These are phyloP conservation scores for Herpailurus yagouaroundi DNA, from an alignment of 2,113 vertebrate genomes.

Conservation along the genomic window DNA sequence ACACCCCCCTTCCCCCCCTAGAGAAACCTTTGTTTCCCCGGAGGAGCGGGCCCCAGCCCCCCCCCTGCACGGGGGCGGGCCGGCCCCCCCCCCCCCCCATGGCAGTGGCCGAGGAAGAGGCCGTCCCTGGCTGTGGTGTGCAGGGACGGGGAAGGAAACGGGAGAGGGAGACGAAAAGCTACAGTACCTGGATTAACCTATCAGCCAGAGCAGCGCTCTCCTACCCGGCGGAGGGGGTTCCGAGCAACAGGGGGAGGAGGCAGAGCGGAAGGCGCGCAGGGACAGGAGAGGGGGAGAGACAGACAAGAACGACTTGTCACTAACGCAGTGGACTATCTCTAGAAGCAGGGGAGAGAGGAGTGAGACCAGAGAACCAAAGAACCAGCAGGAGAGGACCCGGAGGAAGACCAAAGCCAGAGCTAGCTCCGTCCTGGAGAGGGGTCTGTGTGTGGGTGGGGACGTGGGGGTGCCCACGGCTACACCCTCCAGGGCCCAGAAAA, in stretches of 20 bases:
- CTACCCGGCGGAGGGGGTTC: constrained; percentile 85
- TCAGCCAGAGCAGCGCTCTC: constrained; percentile 98
- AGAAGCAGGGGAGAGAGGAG: constrained; percentile 77
- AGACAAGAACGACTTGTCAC: constrained; percentile 81
- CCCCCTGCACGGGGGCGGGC: constrained; percentile 65
- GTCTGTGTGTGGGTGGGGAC: background rate
- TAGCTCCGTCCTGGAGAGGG: constrained; percentile 52
- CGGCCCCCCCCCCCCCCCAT: background rate
- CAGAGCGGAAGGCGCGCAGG: constrained; percentile 70
- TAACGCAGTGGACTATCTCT: constrained; percentile 73
- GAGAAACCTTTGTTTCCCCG: background rate
- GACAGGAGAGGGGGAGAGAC: constrained; percentile 74
- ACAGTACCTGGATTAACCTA: constrained; percentile 98
- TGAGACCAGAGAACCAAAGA: constrained; percentile 71
- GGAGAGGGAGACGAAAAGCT: constrained; percentile 71
- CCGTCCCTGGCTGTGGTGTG: constrained; percentile 39
- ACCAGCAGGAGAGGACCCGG: constrained; percentile 63
- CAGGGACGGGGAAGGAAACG: background rate
- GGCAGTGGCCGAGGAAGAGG: constrained; percentile 40
- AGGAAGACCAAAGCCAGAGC: constrained; percentile 69
- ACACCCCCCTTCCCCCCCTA: background rate
- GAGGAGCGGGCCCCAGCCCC: constrained; percentile 7
- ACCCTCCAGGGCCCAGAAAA: background rate
- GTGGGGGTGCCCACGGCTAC: background rate
- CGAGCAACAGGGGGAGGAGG: constrained; percentile 79